Base-by-base conservation (phyloP, 2,113 vertebrate genomes). In the Equus przewalskii region DNA sequence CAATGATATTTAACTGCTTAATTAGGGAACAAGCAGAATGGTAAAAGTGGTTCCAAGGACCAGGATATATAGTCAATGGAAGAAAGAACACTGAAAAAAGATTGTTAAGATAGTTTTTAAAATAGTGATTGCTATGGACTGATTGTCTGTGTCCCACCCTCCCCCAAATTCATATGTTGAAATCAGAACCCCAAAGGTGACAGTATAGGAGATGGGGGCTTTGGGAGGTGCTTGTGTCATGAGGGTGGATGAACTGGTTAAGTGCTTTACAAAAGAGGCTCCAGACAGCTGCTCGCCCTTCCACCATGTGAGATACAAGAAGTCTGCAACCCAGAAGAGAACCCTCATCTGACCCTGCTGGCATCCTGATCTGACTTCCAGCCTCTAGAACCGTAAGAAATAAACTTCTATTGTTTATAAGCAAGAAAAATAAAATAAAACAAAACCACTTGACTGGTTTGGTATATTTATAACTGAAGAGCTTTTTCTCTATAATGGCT, bases 401-500 rank as follows among this genome's bases (percentile, higher is more conserved):
- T 54, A 54, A 54, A 54, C 14, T 54, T 54, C 13, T 54, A 14
- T 54, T 54, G 51, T 14, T 54, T 54, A 54, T 54, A 54, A 54
- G 51, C 51, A 3, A 54, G 51, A 54, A 54, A 54, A 54, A 11
- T 51, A 51, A 51, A 92, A 75, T 14, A 49, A 44, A 44, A 58
- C 21, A 65, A 76, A 85, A 5, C 44, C 41, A 41, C 24, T 30
- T 87, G n/a, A 95, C 16, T 9, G 7, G 56, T 60, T 51, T 41
- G 9, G 54, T 70, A 41, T 60, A 91, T 62, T 76, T 91, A 85
- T 49, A 62, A 90, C 41, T 62, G 28, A 87, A 54, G n/a, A 91
- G 51, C 36, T 81, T 75, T 83, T 97, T 89, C 92, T 94, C 64
- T 65, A 78, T 41, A 89, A 79, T 69, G 41, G 44, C 51, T 80